phyloP scores from a whole-genome alignment of 2,888 invertebrate genomes.

The Spilarctia lutea region DNA sequence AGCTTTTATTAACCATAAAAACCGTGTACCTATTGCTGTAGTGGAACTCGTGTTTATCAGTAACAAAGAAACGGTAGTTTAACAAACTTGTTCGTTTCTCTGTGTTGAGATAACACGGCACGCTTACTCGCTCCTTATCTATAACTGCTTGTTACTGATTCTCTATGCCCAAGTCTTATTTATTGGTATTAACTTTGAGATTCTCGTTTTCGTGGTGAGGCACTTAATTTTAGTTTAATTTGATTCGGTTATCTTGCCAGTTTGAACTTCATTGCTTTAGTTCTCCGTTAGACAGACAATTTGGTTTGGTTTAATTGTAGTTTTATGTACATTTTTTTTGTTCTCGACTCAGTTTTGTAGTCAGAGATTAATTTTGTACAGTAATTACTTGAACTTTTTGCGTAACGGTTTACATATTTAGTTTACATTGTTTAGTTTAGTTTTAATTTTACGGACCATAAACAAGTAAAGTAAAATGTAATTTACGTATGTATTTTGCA shows the following conservation, averaged over 20 bases:
- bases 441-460: not conserved
- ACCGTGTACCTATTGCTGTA: conserved; percentile 7
- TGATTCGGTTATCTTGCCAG: conserved; percentile 8
- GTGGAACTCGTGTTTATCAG: conserved; percentile 10
- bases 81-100: conserved; percentile 49
- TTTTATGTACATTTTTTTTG: not conserved
- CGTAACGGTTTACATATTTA: not conserved
- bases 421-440: not conserved
- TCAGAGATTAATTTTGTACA: not conserved
- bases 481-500: no score
- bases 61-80: conserved; percentile 31
- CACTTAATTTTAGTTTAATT: conserved; percentile 15
- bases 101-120: conserved; percentile 47
- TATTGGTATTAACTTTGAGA: conserved; percentile 17
- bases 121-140: conserved; percentile 56
- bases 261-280: conserved; percentile 8
- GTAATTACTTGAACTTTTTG: not conserved
- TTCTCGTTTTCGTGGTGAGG: conserved; percentile 10
- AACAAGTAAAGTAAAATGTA: no score
- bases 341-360: not conserved
- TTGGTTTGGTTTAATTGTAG: not conserved
- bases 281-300: not conserved
- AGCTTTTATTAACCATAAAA: not conserved
- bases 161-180: conserved; percentile 30
- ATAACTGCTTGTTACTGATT: conserved; percentile 53